Evolutionary conservation across 1,140 invertebrate genomes (phyloP), one percentile per base, ranked within the genome.

Genomic region (Atta colombica): DNA sequence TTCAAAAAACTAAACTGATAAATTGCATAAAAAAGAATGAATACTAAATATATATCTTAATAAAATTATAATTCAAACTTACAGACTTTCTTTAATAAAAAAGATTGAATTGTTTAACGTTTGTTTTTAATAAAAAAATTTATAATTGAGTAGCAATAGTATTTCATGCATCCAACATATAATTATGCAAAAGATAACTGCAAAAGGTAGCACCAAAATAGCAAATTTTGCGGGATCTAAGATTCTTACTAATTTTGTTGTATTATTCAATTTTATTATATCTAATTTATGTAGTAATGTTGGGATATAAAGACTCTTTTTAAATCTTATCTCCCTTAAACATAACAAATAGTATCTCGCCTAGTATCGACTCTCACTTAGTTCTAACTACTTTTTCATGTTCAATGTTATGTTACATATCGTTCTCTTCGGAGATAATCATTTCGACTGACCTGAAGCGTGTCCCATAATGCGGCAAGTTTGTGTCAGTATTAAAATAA

Each of bases 401-500:
- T 51, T 10, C 28, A 53, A 28, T 25, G 3, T 72, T 31, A 49
- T 25, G 3, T 72, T 31, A 49, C 14, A 49, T 14, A 49, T 69
- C 45, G 18, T n/a, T 55, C 14, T 21, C 18, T 55, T 31, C 39
- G 16, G 31, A 39, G n/a, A 3, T 4, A n/a, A 45, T 81, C 12
- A 2, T 53, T 72, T 51, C 3, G 25, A 25, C 69, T 53, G 21
- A 71, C 16, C 5, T 69, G 8, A 39, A 21, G 31, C 25, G 5
- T 55, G 14, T 45, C 6, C 1, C 39, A 18, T 58, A 55, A 21
- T 86, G 25, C 14, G 7, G n/a, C 10, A 35, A 28, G n/a, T 31
- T 35, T 21, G 63, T 16, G 51, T 61, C 16, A 21, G 58, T 53
- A 28, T 61, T 35, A 60, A 77, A 89, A 82, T 82, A 89, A 89